phyloP scores from a whole-genome alignment of 92 coral and sea anemone species.

The Zoanthus sansibaricus region DNA sequence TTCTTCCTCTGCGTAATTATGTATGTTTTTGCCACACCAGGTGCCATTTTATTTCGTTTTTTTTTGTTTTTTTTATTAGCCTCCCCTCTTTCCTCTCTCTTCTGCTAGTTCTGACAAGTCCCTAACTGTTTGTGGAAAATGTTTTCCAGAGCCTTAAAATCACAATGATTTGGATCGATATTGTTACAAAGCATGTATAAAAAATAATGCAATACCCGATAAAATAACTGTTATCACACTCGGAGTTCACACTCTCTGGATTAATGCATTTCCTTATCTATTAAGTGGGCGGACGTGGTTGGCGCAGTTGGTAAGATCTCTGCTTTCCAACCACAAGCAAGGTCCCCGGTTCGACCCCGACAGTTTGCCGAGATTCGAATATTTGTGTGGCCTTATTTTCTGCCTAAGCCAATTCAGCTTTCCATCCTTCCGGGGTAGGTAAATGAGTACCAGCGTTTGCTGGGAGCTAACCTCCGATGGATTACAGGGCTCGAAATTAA shows the following conservation, averaged over 20 bases:
- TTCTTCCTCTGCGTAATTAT: background rate
- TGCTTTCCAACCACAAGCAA: too few relatives aligned
- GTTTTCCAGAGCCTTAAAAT: background rate
- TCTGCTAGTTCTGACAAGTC: background rate
- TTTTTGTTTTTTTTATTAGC: background rate
- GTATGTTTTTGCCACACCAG: background rate
- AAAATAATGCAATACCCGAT: background rate
- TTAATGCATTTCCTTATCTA: background rate
- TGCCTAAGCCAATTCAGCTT: too few relatives aligned
- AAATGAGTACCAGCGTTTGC: too few relatives aligned
- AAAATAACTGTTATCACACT: background rate
- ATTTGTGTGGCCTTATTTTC: too few relatives aligned
- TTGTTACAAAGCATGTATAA: background rate
- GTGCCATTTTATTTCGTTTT: background rate
- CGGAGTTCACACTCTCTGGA: background rate
- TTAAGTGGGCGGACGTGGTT: background rate
- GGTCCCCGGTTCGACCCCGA: too few relatives aligned
- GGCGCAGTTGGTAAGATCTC: too few relatives aligned
- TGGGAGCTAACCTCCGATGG: too few relatives aligned
- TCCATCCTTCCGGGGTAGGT: too few relatives aligned
- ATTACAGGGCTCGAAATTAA: too few relatives aligned
- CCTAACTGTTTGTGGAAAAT: background rate
- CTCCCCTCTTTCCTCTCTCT: background rate
- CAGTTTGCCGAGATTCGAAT: too few relatives aligned
- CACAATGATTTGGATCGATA: background rate